A percentile compares a stretch with the other conserved stretches of the same genome.
phyloP scores from a whole-genome alignment of 2,113 vertebrate species.

The Cyanoramphus novaezelandiae region DNA sequence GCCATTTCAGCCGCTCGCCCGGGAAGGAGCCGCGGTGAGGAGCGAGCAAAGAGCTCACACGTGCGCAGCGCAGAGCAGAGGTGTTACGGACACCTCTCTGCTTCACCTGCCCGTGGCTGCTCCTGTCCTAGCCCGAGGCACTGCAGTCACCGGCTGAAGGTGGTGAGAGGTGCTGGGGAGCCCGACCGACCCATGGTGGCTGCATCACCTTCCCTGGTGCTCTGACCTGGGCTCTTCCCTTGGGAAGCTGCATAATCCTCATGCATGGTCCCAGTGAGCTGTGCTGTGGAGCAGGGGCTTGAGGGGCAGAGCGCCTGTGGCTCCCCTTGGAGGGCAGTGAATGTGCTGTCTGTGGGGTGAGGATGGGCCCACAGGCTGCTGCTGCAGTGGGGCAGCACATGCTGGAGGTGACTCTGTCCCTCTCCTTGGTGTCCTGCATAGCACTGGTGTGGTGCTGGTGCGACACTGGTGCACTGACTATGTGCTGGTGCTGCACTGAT shows the following conservation, averaged over 20 bases:
- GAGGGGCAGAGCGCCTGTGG: background rate
- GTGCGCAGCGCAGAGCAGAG: background rate
- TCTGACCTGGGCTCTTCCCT: rapidly evolving
- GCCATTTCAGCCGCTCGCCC: background rate
- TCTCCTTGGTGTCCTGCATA: background rate
- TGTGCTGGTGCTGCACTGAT: background rate
- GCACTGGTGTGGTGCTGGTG: background rate
- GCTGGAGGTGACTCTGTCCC: background rate
- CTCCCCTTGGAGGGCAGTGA: background rate
- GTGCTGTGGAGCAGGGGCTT: rapidly evolving
- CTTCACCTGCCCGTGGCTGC: background rate
- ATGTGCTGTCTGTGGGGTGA: rapidly evolving
- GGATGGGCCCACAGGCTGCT: background rate
- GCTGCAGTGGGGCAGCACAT: rapidly evolving
- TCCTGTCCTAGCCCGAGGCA: background rate
- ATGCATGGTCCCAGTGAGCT: rapidly evolving
- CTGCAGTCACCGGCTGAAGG: background rate
- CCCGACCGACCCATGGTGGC: rapidly evolving
- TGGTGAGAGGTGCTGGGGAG: background rate
- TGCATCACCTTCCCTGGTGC: rapidly evolving
- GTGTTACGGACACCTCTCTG: background rate
- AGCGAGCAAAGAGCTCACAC: background rate
- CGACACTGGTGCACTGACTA: background rate
- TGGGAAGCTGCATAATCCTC: rapidly evolving
- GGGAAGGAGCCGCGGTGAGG: background rate